Conservation (phyloP, 2,888 invertebrate species). For the Agriopis aurantiaria region DNA sequence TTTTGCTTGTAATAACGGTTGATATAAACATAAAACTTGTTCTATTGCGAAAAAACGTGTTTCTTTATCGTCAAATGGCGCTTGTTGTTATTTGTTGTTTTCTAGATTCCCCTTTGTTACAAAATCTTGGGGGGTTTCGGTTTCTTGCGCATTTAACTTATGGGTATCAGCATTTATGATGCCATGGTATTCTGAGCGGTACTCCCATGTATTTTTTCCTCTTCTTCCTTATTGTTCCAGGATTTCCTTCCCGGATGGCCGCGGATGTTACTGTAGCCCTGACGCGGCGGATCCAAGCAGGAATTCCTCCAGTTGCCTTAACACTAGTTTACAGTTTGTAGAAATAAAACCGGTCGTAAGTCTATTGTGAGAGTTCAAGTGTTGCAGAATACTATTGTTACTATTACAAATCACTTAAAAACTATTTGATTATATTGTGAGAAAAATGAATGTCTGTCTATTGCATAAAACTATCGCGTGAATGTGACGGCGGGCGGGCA, state of each 20-base stretch:
- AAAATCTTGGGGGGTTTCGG: constrained; percentile 78
- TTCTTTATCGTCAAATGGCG: constrained; percentile 87
- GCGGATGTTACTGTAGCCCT: constrained; percentile 78
- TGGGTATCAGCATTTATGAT: constrained; percentile 69
- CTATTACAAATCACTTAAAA: constrained; percentile 78
- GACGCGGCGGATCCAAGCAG: constrained; percentile 77
- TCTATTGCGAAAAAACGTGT: constrained; percentile 88
- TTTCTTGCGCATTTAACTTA: constrained; percentile 84
- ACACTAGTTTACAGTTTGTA: constrained; percentile 80
- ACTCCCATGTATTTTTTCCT: constrained; percentile 65
- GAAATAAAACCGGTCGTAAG: constrained; percentile 77
- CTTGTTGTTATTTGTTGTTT: constrained; percentile 73
- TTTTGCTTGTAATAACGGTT: constrained; percentile 84
- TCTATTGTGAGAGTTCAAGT: constrained; percentile 80
- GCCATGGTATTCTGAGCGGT: constrained; percentile 71
- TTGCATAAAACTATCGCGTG: constrained; percentile 84
- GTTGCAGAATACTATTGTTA: constrained; percentile 82
- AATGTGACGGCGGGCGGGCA: constrained; percentile 83
- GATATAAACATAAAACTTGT: constrained; percentile 87
- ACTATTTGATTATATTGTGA: constrained; percentile 79
- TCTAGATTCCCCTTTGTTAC: constrained; percentile 79
- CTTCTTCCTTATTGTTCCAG: constrained; percentile 62
- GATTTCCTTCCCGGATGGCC: constrained; percentile 82
- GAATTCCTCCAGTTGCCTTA: constrained; percentile 83
- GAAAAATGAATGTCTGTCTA: constrained; percentile 78